Conservation (phyloP, 2,113 vertebrate genomes). For the Tragelaphus buxtoni region DNA sequence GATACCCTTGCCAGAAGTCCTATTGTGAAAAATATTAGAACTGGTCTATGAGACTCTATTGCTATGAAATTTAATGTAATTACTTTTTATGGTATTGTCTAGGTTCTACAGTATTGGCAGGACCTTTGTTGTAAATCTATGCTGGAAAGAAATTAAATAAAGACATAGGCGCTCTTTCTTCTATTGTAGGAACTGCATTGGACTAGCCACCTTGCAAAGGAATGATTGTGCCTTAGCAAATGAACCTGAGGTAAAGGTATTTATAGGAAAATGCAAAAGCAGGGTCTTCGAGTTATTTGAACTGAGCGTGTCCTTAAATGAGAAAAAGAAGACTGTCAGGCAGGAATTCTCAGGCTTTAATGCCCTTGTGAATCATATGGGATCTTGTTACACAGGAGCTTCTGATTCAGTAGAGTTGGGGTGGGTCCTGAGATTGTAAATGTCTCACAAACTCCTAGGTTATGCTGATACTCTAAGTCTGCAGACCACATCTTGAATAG, state of each 20-base stretch:
- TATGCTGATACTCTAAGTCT: neutral
- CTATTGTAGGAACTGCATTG: neutral
- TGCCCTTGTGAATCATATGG: neutral
- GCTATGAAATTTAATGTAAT: constrained; percentile 48
- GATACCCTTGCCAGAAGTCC: constrained; percentile 40
- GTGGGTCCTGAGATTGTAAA: neutral
- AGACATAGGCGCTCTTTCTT: neutral
- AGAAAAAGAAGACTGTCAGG: neutral
- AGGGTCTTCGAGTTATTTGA: neutral
- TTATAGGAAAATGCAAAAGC: neutral
- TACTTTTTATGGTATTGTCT: constrained; percentile 37
- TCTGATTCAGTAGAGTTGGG: neutral
- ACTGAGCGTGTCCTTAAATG: neutral
- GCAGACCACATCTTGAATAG: neutral
- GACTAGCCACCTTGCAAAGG: neutral
- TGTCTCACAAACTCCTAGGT: neutral
- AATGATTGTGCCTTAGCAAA: neutral
- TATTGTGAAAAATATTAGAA: constrained; percentile 57
- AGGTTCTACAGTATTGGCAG: neutral
- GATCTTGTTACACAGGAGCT: neutral
- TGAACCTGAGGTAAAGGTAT: neutral
- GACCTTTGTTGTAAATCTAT: neutral
- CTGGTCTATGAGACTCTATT: neutral
- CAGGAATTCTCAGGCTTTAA: neutral
- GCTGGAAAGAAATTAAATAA: constrained; percentile 23